Evolutionary conservation across 2,113 vertebrate species (phyloP).

Genomic region (Sula dactylatra): DNA sequence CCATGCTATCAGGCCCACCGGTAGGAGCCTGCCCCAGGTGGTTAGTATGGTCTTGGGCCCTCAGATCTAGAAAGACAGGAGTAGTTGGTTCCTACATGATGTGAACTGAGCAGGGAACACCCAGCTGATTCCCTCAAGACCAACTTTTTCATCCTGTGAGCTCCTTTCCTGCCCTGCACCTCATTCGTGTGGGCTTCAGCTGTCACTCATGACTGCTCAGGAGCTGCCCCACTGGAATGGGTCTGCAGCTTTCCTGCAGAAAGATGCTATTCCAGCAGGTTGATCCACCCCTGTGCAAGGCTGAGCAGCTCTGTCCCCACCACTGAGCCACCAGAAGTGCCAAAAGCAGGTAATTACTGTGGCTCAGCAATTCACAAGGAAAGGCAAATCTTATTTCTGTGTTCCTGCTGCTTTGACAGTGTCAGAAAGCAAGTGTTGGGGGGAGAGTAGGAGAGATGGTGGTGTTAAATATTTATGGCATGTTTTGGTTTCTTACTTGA

Average conservation of each 20-base stretch:
- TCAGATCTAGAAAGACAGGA: neutral
- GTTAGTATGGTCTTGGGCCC: neutral
- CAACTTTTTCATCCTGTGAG: neutral
- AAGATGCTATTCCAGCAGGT: neutral
- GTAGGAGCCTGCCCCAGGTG: neutral
- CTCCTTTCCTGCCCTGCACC: neutral
- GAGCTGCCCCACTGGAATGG: neutral
- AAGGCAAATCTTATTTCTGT: constrained; percentile 51
- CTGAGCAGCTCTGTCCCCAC: neutral
- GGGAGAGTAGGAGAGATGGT: neutral
- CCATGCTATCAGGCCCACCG: neutral
- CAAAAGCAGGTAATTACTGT: constrained; percentile 36
- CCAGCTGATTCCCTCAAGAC: neutral
- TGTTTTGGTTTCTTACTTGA: constrained; percentile 71
- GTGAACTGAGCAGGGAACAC: neutral
- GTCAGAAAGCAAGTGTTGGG: constrained; percentile 35
- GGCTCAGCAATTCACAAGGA: constrained; percentile 37
- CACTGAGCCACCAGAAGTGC: constrained; percentile 29
- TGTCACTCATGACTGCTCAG: neutral
- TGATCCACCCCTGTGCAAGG: neutral
- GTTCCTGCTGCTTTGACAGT: constrained; percentile 56
- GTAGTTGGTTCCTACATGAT: neutral
- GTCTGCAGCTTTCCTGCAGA: neutral
- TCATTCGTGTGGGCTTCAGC: neutral
- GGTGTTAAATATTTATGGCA: constrained; percentile 73